phyloP scores from a whole-genome alignment of 2,113 vertebrate genomes.

The Leucosticte australis region DNA sequence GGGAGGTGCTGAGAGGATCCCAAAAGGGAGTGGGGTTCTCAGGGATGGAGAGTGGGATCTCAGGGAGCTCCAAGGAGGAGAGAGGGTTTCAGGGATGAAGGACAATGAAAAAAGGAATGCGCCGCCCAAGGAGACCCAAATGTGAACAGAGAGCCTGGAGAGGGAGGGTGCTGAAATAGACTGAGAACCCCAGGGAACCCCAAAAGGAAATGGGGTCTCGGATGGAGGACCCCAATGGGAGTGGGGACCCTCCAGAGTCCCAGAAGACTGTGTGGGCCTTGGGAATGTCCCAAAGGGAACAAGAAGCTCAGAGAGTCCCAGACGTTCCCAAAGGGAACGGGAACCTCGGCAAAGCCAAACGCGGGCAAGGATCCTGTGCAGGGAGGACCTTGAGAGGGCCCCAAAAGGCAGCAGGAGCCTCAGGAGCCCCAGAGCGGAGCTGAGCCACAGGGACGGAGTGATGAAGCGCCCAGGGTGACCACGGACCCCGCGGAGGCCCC shows the following conservation, averaged over 20 bases:
- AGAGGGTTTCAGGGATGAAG: neutral
- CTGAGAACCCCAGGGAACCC: rapidly evolving
- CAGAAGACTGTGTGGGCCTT: neutral
- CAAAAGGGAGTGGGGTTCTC: neutral
- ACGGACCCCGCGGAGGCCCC: neutral
- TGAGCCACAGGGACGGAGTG: rapidly evolving
- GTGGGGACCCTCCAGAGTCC: neutral
- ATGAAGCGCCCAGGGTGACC: neutral
- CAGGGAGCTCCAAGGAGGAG: neutral
- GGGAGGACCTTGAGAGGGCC: neutral
- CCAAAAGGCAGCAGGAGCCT: neutral
- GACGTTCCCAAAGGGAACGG: neutral
- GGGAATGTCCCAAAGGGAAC: neutral
- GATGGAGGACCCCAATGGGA: neutral
- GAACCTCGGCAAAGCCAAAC: neutral
- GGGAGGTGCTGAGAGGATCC: neutral
- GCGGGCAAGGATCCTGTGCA: neutral
- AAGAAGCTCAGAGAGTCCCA: neutral
- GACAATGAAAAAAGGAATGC: neutral
- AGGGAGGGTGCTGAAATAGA: rapidly evolving
- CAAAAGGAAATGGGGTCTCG: neutral
- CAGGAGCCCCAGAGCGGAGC: neutral
- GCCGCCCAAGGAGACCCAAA: neutral
- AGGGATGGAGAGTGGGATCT: neutral
- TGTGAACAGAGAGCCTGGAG: neutral